Percentiles rank a stretch among this genome's conserved stretches.
Evolutionary conservation across 2,113 vertebrate species (phyloP).

Genomic region (Egretta garzetta): DNA sequence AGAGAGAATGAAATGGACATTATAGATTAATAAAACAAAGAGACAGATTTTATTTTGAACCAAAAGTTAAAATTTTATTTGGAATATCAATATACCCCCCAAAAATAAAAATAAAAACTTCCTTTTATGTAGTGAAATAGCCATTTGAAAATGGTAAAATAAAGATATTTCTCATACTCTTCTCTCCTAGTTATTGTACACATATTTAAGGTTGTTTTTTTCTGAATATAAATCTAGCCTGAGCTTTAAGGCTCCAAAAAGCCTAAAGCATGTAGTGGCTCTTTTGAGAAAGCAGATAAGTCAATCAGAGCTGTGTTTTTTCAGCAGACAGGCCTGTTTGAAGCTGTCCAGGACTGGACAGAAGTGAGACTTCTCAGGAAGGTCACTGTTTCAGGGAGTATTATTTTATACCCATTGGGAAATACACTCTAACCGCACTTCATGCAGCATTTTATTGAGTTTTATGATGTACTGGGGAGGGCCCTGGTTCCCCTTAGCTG

Average conservation of each 20-base stretch:
- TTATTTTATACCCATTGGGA: background rate
- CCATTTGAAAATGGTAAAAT: conserved; percentile 80
- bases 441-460: conserved; percentile 14
- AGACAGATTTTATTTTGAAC: conserved; percentile 69
- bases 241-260: conserved; percentile 48
- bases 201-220: conserved; percentile 40
- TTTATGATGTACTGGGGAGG: conserved; percentile 2
- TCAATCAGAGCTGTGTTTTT: conserved; percentile 12
- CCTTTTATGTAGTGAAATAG: conserved; percentile 77
- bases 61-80: conserved; percentile 83
- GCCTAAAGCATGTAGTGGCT: conserved; percentile 38
- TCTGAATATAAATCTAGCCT: conserved; percentile 62
- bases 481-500: background rate
- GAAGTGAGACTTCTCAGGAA: conserved; percentile 40
- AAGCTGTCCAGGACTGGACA: conserved; percentile 4
- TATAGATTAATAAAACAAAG: conserved; percentile 4
- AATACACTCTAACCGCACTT: conserved; percentile 1
- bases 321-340: conserved; percentile 1
- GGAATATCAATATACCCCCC: conserved; percentile 78
- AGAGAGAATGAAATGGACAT: background rate
- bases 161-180: conserved; percentile 71
- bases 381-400: background rate
- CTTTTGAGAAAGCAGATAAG: conserved; percentile 53
- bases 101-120: conserved; percentile 81
- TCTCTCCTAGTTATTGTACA: conserved; percentile 63